Evolutionary conservation across 2,797 vertebrate species (phyloP), one percentile per base, ranked within the genome.

Genomic region (Pseudochirops cupreus): DNA sequence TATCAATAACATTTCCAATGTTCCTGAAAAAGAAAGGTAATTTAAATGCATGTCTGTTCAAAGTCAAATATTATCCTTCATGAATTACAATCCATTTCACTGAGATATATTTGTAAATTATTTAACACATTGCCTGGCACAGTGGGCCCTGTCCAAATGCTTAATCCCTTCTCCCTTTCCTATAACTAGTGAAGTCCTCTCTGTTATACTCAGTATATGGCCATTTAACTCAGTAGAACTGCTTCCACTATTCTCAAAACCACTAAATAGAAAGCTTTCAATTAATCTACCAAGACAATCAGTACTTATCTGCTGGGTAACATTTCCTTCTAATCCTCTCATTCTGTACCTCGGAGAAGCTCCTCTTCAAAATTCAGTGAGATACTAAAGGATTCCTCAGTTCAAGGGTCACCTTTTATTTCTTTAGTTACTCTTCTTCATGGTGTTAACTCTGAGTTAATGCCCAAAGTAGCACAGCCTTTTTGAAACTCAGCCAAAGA

Each of bases 401-500:
- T 55, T 57, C 18, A 90, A 2, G 62, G 46, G 0, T 93, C 57
- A 55, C 29, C 52, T 92, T 94, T 97, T 96, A 95, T 90, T 74
- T 50, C 54, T 29, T 26, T 91, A 53, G 53, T 53, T 53, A 67
- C 50, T 16, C 2, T 62, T 59, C 10, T n/a, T 91, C 52, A 39
- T 1, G 0, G 12, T 67, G 18, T 57, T 53, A 46, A 21, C 16
- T 74, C 46, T 53, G 94, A 53, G 33, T 39, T 94, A 93, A 39
- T 56, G 54, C 16, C 18, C 56, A 54, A 18, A 46, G 52, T 67
- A 33, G 33, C 4, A 6, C 33, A 18, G n/a, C 5, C 26, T 29
- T 94, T 59, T 50, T 28, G 57, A 50, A 91, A 46, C 46, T 46
- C 59, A 14, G 3, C 67, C 91, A 91, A n/a, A 18, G 52, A 52